These are phyloP conservation scores for Brachionus rubens DNA, from an alignment of 1,140 invertebrate species.

Conservation along the genomic window DNA sequence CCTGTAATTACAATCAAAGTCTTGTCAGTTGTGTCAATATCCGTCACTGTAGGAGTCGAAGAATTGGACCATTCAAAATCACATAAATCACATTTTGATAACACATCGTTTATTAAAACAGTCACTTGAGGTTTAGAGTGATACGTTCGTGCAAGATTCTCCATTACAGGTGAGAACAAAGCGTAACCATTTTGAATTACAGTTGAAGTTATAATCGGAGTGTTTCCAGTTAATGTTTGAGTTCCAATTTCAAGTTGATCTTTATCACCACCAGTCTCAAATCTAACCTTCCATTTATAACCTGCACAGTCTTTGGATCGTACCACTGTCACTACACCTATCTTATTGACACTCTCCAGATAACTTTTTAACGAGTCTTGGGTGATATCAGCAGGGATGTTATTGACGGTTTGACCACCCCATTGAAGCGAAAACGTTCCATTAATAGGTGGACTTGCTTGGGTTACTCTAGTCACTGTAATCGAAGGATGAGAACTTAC, in stretches of 20 bases:
- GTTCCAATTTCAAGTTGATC: slow-evolving; percentile 46
- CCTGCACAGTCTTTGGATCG: slow-evolving; percentile 48
- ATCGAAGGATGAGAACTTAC: not conserved
- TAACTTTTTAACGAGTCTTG: not conserved
- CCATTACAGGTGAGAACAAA: slow-evolving; percentile 50
- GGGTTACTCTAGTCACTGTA: not conserved
- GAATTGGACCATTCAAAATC: slow-evolving; percentile 17
- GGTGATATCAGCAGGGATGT: not conserved
- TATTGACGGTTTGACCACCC: not conserved
- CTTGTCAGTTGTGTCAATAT: not conserved
- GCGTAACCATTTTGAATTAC: slow-evolving; percentile 31
- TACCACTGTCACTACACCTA: slow-evolving; percentile 17
- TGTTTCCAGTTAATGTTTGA: not conserved
- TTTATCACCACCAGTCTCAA: slow-evolving; percentile 50
- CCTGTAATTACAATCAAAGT: slow-evolving; percentile 46
- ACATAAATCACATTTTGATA: slow-evolving; percentile 14
- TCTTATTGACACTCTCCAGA: not conserved
- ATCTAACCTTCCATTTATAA: slow-evolving; percentile 49
- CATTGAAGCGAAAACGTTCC: not conserved
- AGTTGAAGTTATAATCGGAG: not conserved
- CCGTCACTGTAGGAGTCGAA: not conserved
- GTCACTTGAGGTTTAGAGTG: slow-evolving; percentile 49
- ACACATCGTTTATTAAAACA: not conserved
- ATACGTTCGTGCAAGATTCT: slow-evolving; percentile 51
- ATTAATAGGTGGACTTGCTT: not conserved